Evolutionary conservation across 92 coral and sea anemone species (phyloP), one percentile per base, ranked within the genome.

Genomic region (Pocillopora grandis): DNA sequence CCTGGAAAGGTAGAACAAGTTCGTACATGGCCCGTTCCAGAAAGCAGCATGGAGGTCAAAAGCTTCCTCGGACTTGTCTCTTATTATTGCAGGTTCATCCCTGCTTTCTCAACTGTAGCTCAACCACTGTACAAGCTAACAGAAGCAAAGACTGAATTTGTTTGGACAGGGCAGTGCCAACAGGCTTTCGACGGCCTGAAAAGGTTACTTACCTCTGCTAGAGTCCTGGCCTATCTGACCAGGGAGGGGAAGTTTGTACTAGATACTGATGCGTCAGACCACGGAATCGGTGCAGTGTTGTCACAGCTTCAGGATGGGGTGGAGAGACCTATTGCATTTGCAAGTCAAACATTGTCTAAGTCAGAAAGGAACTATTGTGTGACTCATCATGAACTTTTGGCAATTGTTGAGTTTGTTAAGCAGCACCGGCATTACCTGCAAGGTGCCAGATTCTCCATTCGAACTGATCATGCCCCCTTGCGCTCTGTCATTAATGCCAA

Each of bases 31-130:
- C 94, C 90, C 11, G 71, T 83, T 4, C 91, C 92, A 21, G 87
- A 84, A 56, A 72, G 68, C 31, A 64, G 61, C 9, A 80, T 89
- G 18, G 89, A 91, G 65, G 79, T 85, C 17, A 77, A 78, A 78
- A 84, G 91, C 35, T 85, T 91, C 61, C 66, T 88, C 1, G 90
- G 91, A 33, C 84, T 88, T 20, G 92, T 87, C 19, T 71, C 86
- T 8, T 87, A 78, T 36, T 90, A 90, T 55, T 58, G 88, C 71
- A 83, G 92, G 48, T 91, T 56, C 63, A 87, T n/a, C n/a, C n/a
- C n/a, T n/a, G n/a, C n/a, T n/a, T n/a, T n/a, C n/a, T n/a, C n/a
- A n/a, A n/a, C n/a, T n/a, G n/a, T n/a, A n/a, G n/a, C n/a, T n/a
- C n/a, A n/a, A n/a, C n/a, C n/a, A n/a, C n/a, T n/a, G n/a, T n/a